phyloP scores from a whole-genome alignment of 2,113 vertebrate genomes.

The Protomyctophum bolini region DNA sequence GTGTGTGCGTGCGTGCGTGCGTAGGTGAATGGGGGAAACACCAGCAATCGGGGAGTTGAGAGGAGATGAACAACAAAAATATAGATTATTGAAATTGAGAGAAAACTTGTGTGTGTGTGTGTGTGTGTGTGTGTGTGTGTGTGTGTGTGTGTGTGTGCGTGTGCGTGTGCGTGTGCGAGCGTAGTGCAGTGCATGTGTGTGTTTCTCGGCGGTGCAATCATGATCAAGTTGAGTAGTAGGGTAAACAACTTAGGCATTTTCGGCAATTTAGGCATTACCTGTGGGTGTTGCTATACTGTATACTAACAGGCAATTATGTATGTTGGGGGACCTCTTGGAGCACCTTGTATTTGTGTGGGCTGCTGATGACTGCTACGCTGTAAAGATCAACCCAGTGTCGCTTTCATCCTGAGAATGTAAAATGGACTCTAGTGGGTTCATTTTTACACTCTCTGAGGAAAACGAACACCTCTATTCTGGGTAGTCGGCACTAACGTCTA shows the following conservation, averaged over 20 bases:
- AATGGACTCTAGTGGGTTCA: too few species aligned
- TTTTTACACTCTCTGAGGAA: too few species aligned
- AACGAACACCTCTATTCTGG: too few species aligned
- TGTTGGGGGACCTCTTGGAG: conserved; percentile 32
- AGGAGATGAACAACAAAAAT: conserved; percentile 66
- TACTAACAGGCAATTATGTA: conserved; percentile 28
- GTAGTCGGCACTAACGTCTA: conserved; percentile 16
- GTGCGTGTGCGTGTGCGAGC: too few species aligned
- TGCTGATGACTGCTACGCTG: conserved; percentile 28
- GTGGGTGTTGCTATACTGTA: conserved; percentile 36
- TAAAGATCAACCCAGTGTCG: too few species aligned
- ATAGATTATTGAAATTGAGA: conserved; percentile 56
- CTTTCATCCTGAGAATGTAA: too few species aligned
- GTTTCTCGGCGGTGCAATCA: conserved; percentile 16
- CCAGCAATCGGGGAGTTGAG: conserved; percentile 52
- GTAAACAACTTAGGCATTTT: conserved; percentile 46
- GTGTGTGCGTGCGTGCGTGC: neutral
- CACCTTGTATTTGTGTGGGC: conserved; percentile 47
- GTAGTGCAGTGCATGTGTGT: conserved; percentile 18
- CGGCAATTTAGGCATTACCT: conserved; percentile 37
- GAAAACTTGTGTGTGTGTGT: conserved; percentile 44
- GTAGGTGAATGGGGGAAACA: conserved; percentile 4
- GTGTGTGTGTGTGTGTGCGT: too few species aligned
- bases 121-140: neutral
- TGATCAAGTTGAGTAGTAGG: conserved; percentile 36